phyloP scores from a whole-genome alignment of 64 coral and sea anemone genomes.

The Platygyra sinensis region DNA sequence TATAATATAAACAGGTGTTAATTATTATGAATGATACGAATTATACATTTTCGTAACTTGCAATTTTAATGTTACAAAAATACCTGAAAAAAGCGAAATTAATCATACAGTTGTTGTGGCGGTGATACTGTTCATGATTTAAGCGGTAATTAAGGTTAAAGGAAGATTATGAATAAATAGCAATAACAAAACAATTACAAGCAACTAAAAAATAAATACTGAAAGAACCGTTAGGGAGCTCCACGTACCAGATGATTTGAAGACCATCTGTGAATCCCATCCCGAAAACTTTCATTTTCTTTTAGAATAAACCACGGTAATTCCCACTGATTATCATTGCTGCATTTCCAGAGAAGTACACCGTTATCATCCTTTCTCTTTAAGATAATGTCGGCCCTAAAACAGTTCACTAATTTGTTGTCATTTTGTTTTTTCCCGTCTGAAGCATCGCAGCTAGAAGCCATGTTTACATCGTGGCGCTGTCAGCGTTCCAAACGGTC shows the following conservation, averaged over 20 bases:
- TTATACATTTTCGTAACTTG: no score
- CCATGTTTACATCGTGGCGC: conserved; percentile 37
- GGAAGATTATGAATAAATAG: neutral
- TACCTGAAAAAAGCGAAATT: no score
- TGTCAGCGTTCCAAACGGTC: neutral
- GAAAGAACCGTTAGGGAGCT: neutral
- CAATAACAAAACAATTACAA: no score
- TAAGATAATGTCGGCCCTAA: conserved; percentile 38
- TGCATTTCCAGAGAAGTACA: conserved; percentile 40
- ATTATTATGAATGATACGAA: no score
- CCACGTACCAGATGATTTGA: conserved; percentile 20
- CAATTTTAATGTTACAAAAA: no score
- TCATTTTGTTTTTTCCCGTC: neutral
- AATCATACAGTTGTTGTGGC: no score
- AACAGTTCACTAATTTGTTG: neutral
- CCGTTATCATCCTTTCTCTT: conserved; percentile 36
- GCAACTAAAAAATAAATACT: neutral
- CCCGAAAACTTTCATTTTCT: conserved; percentile 44
- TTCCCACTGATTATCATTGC: conserved; percentile 18
- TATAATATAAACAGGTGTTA: no score
- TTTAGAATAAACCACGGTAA: conserved; percentile 22
- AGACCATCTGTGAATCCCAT: conserved; percentile 39
- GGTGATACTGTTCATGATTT: no score
- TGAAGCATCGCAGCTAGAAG: neutral
- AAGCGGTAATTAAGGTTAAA: no score